These are phyloP conservation scores for Mechanitis mazaeus DNA, from an alignment of 2,888 invertebrate species.

Conservation along the genomic window DNA sequence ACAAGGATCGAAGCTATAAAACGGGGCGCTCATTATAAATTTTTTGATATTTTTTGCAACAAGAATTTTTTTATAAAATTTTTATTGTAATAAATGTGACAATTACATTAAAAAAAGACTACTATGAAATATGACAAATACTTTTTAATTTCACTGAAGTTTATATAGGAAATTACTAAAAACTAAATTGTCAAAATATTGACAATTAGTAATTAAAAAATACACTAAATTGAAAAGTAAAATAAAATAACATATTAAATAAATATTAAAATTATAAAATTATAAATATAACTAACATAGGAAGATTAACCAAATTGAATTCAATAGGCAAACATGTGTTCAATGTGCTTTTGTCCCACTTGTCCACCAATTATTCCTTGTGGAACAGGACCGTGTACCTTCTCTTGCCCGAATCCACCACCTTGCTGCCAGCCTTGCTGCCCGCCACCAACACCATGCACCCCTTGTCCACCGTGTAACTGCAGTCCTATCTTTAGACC, in stretches of 20 bases:
- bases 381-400: slow-evolving; percentile 49
- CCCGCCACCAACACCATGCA: slow-evolving; percentile 59
- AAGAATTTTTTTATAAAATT: slow-evolving; percentile 12
- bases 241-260: slow-evolving; percentile 18
- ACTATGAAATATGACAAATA: slow-evolving; percentile 1
- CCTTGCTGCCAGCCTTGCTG: slow-evolving; percentile 60
- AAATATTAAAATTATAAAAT: slow-evolving; percentile 15
- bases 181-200: background rate
- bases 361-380: slow-evolving; percentile 65
- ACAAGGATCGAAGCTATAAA: slow-evolving; percentile 67
- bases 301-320: slow-evolving; percentile 6
- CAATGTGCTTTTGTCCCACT: slow-evolving; percentile 53
- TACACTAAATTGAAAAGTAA: slow-evolving; percentile 16
- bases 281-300: slow-evolving; percentile 19
- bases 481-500: slow-evolving; percentile 55
- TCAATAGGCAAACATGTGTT: slow-evolving; percentile 43
- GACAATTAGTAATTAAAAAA: slow-evolving; percentile 9
- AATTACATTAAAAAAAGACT: background rate
- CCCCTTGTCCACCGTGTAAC: slow-evolving; percentile 62
- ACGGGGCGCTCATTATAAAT: slow-evolving; percentile 63
- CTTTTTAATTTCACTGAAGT: background rate
- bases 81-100: background rate
- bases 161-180: background rate
- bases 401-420: slow-evolving; percentile 55
- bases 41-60: slow-evolving; percentile 15